Evolutionary conservation across 2,888 invertebrate genomes (phyloP).

Genomic region (Papilio protenor): DNA sequence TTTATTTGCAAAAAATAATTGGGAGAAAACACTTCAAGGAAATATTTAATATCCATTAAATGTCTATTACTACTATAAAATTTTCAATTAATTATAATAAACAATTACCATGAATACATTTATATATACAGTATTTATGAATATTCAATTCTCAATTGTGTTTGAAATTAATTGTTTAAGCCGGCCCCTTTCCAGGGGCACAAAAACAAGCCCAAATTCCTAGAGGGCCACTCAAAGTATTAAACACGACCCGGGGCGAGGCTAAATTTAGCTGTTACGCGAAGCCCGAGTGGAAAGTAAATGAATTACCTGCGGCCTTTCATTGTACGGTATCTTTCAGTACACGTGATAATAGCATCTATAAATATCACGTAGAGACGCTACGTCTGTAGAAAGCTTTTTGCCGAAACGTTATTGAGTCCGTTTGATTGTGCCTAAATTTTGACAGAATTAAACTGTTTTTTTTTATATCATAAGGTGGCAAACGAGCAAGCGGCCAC

Average conservation of each 20-base stretch:
- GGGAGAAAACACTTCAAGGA: not conserved
- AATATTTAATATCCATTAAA: not conserved
- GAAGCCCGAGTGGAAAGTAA: slow-evolving; percentile 23
- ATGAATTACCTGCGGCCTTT: slow-evolving; percentile 31
- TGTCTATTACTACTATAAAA: too few relatives aligned
- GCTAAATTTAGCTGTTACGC: slow-evolving; percentile 36
- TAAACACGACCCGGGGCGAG: slow-evolving; percentile 25
- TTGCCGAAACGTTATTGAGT: not conserved
- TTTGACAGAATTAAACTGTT: too few relatives aligned
- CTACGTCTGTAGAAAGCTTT: not conserved
- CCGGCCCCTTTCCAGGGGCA: not conserved
- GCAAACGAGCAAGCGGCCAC: too few relatives aligned
- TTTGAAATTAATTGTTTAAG: not conserved
- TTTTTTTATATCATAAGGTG: too few relatives aligned
- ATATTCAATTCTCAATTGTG: not conserved
- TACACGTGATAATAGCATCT: slow-evolving; percentile 9
- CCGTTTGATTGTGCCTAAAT: not conserved
- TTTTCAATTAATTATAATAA: too few relatives aligned
- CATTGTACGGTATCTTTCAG: slow-evolving; percentile 17
- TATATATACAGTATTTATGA: not conserved
- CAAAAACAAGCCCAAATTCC: slow-evolving; percentile 26
- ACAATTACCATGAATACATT: not conserved
- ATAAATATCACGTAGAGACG: not conserved
- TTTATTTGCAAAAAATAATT: not conserved
- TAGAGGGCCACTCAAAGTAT: slow-evolving; percentile 35